Percentiles rank a stretch among this genome's conserved stretches.
Conservation (phyloP, 2,888 invertebrate species). For the Calliscelio sp. region DNA sequence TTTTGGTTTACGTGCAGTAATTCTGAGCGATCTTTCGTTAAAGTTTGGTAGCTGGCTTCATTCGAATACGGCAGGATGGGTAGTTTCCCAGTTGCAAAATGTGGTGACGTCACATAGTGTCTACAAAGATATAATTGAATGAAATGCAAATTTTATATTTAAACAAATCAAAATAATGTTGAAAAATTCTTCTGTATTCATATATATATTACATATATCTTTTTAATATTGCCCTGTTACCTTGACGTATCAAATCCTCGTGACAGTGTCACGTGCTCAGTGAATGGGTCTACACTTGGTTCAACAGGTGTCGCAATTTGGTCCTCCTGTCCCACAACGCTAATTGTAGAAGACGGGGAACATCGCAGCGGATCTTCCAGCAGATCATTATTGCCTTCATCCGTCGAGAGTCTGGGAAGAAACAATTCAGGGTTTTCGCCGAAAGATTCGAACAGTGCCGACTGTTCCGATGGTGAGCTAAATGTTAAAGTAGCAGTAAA, state of each 20-base stretch:
- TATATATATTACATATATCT: too few species aligned
- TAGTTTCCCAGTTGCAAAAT: slow-evolving; percentile 81
- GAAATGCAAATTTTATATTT: too few species aligned
- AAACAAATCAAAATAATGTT: too few species aligned
- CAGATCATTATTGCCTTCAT: slow-evolving; percentile 89
- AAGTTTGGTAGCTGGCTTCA: slow-evolving; percentile 87
- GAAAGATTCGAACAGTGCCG: slow-evolving; percentile 90
- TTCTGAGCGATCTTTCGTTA: slow-evolving; percentile 89
- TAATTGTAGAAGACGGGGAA: slow-evolving; percentile 88
- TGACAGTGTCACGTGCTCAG: slow-evolving; percentile 89
- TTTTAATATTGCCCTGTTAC: slow-evolving; percentile 70
- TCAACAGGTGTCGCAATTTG: slow-evolving; percentile 89
- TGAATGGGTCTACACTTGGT: slow-evolving; percentile 90
- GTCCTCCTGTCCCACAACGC: slow-evolving; percentile 82
- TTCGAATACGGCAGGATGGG: slow-evolving; percentile 79
- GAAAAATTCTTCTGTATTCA: too few species aligned
- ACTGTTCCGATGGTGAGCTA: slow-evolving; percentile 91
- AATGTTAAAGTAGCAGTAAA: slow-evolving; percentile 94
- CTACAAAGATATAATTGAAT: slow-evolving; percentile 71
- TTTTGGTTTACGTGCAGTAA: slow-evolving; percentile 88
- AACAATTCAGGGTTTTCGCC: slow-evolving; percentile 94
- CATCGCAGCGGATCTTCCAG: slow-evolving; percentile 89
- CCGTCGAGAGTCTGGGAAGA: slow-evolving; percentile 89
- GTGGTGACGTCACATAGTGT: slow-evolving; percentile 83
- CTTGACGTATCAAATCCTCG: slow-evolving; percentile 81